Percentiles rank a stretch among this genome's conserved stretches.
phyloP scores from a whole-genome alignment of 1,140 invertebrate genomes.

The Eufriesea mexicana region DNA sequence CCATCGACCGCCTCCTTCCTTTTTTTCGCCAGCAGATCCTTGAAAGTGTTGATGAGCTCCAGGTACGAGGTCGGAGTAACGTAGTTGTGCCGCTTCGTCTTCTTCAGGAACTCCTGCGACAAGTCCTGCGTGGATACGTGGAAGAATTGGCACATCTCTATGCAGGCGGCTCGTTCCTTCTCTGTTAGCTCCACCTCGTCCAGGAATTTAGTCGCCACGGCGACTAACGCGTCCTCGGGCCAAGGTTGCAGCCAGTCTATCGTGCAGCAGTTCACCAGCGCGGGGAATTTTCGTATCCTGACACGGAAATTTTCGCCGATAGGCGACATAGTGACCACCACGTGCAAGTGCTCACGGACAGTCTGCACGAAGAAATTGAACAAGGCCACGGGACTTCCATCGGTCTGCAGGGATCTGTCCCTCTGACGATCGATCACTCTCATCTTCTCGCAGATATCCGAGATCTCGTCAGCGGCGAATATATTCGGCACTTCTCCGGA shows the following conservation, averaged over 20 bases:
- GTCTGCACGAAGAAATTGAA: conserved; percentile 96
- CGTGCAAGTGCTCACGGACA: conserved; percentile 94
- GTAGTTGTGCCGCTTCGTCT: conserved; percentile 90
- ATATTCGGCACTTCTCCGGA: conserved; percentile 97
- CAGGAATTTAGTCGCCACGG: conserved; percentile 94
- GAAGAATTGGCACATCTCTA: conserved; percentile 95
- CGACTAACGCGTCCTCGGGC: conserved; percentile 97
- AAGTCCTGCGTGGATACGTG: conserved; percentile 93
- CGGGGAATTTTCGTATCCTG: conserved; percentile 95
- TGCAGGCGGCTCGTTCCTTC: conserved; percentile 87
- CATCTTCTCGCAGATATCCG: conserved; percentile 97
- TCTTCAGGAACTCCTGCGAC: conserved; percentile 87
- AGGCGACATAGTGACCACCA: conserved; percentile 96
- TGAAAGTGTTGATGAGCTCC: conserved; percentile 95
- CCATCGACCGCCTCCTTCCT: conserved; percentile 85
- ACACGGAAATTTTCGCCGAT: conserved; percentile 93
- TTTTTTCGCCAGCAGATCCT: conserved; percentile 89
- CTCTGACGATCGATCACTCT: conserved; percentile 93
- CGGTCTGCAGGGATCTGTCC: conserved; percentile 95
- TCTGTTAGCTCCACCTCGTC: conserved; percentile 90
- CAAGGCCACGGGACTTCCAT: conserved; percentile 93
- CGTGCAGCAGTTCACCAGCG: conserved; percentile 97
- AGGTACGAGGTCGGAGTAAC: conserved; percentile 97
- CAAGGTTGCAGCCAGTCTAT: conserved; percentile 98
- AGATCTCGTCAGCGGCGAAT: conserved; percentile 93